These are phyloP conservation scores for Endotricha flammealis DNA, from an alignment of 2,888 invertebrate species.

Conservation along the genomic window DNA sequence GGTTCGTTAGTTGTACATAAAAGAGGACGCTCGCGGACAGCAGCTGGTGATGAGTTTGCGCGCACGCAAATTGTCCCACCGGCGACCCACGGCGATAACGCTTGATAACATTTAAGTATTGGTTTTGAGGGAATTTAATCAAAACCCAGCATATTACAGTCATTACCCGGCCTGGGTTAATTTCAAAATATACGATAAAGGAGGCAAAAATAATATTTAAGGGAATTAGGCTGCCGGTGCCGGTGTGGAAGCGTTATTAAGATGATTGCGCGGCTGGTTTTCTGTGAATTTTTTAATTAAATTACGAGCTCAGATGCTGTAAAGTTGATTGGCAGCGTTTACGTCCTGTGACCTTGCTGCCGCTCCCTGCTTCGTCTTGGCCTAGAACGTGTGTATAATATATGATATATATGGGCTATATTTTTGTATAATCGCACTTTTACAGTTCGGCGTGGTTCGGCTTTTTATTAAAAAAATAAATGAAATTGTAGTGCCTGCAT, in stretches of 20 bases:
- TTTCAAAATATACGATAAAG: slow-evolving; percentile 73
- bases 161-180: slow-evolving; percentile 60
- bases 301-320: slow-evolving; percentile 68
- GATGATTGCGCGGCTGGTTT: slow-evolving; percentile 66
- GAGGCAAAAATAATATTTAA: slow-evolving; percentile 70
- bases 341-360: slow-evolving; percentile 29
- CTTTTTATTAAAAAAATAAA: too few species aligned
- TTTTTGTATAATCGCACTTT: not conserved
- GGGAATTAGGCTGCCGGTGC: slow-evolving; percentile 70
- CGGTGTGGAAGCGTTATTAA: slow-evolving; percentile 55
- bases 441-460: too few species aligned
- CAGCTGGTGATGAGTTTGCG: slow-evolving; percentile 21
- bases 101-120: slow-evolving; percentile 71
- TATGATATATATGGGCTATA: not conserved
- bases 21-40: slow-evolving; percentile 35
- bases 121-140: slow-evolving; percentile 73
- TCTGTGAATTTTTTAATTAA: slow-evolving; percentile 78
- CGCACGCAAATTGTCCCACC: slow-evolving; percentile 40
- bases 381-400: not conserved
- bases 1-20: slow-evolving; percentile 32
- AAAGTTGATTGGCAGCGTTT: slow-evolving; percentile 52
- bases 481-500: too few species aligned
- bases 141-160: slow-evolving; percentile 64
- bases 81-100: slow-evolving; percentile 36
- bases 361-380: not conserved